Base-by-base conservation (phyloP, 2,797 vertebrate genomes). In the Carduelis carduelis region DNA sequence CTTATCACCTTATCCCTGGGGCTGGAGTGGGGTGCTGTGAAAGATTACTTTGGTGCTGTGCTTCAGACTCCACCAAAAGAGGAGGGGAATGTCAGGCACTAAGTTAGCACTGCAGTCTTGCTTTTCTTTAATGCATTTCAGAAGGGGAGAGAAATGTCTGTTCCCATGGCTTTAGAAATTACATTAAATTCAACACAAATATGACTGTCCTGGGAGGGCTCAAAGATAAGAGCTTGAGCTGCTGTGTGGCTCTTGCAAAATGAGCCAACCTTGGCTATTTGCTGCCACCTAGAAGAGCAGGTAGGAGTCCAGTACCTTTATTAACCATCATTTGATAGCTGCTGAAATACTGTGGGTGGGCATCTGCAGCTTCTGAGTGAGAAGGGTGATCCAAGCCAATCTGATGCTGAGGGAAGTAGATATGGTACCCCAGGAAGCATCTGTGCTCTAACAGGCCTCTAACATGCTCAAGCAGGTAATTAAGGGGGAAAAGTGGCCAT, bases 401-500 rank as follows among this genome's bases (percentile, higher is more conserved):
- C 24, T 66, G 65, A 24, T 46, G 41, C 68, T 68, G 60, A 46
- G 57, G 34, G 30, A 77, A 34, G 18, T 23, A 34, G 35, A 19
- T 10, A 0, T 4, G 4, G 19, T 79, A 80, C 8, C 34, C 22
- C 23, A 37, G 57, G 46, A 71, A 46, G 13, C 19, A 24, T 77
- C 9, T 49, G 23, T 47, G 47, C 34, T 64, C 20, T 47, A 12
- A 26, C 3, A 49, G 61, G 13, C 41, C 34, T 90, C 0, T 21
- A 14, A 35, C 0, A 0, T 50, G 52, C 52, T 84, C 70, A 27
- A 3, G 8, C 8, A 30, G 22, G 1, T 49, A 46, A 39, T 9
- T 27, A 52, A 34, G 43, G 28, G 16, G 14, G 12, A 12, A 43
- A 75, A 24, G 14, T 77, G 34, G 11, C 50, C 7, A 0, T 28